phyloP scores from a whole-genome alignment of 2,797 vertebrate species.

The Gephyroberyx darwinii region DNA sequence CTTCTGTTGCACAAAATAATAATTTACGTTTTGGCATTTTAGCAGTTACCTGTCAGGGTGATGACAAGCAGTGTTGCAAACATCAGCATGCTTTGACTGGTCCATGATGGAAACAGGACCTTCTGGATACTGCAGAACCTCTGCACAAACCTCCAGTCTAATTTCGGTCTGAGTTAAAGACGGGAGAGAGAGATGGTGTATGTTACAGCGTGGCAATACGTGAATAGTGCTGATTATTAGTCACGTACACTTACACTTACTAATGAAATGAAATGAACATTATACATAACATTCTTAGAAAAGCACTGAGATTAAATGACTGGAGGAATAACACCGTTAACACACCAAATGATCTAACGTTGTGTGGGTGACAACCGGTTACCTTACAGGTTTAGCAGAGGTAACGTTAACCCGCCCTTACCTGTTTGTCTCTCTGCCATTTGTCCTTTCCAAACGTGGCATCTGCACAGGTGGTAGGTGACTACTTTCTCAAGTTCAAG shows the following conservation, averaged over 20 bases:
- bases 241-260: no score
- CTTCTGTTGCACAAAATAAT: neutral
- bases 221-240: no score
- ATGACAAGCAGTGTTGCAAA: constrained; percentile 89
- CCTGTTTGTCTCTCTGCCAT: constrained; percentile 59
- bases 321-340: no score
- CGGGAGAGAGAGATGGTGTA: neutral
- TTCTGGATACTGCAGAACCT: constrained; percentile 87
- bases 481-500: neutral
- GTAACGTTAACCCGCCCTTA: constrained; percentile 17
- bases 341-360: no score
- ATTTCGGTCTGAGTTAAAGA: constrained; percentile 67
- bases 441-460: constrained; percentile 62
- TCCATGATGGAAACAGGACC: constrained; percentile 89
- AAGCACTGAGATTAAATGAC: neutral
- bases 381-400: neutral
- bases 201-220: no score
- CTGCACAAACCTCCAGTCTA: constrained; percentile 88
- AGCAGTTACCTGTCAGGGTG: constrained; percentile 85
- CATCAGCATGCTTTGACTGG: constrained; percentile 87
- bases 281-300: neutral
- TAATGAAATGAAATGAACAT: neutral
- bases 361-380: neutral
- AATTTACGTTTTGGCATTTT: neutral
- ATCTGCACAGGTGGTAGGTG: constrained; percentile 57